Conservation (phyloP, 2,797 vertebrate genomes). For the Thripadectes ignobilis region DNA sequence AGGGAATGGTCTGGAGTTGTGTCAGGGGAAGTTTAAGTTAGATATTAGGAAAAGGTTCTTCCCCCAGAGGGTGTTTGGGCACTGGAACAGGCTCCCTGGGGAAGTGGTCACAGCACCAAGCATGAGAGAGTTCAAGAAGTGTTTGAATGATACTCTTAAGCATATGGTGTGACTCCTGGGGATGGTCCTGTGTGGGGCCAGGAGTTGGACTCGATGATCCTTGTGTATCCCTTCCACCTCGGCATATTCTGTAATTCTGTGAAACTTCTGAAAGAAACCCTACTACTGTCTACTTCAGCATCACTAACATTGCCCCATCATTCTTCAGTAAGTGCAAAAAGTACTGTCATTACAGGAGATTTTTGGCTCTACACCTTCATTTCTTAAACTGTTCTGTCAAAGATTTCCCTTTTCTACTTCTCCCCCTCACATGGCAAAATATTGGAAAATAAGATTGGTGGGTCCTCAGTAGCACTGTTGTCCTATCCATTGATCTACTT, state of each 20-base stretch:
- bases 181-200: background rate
- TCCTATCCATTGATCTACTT: background rate
- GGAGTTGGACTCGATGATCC: background rate
- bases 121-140: background rate
- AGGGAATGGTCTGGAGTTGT: background rate
- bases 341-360: background rate
- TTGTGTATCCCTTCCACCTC: background rate
- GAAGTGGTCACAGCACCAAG: background rate
- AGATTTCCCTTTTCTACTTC: background rate
- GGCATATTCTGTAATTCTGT: background rate
- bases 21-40: background rate
- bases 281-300: background rate
- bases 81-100: background rate
- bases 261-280: background rate
- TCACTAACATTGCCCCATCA: background rate
- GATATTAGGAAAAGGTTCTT: background rate
- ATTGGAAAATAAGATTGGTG: background rate
- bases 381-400: background rate
- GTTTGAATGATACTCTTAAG: background rate
- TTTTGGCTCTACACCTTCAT: background rate
- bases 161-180: background rate
- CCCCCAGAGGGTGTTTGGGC: background rate
- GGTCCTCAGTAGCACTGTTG: background rate
- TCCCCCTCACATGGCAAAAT: background rate
- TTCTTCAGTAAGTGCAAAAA: background rate